Conservation (phyloP, 1,140 invertebrate species). For the Megalonaias nervosa region DNA sequence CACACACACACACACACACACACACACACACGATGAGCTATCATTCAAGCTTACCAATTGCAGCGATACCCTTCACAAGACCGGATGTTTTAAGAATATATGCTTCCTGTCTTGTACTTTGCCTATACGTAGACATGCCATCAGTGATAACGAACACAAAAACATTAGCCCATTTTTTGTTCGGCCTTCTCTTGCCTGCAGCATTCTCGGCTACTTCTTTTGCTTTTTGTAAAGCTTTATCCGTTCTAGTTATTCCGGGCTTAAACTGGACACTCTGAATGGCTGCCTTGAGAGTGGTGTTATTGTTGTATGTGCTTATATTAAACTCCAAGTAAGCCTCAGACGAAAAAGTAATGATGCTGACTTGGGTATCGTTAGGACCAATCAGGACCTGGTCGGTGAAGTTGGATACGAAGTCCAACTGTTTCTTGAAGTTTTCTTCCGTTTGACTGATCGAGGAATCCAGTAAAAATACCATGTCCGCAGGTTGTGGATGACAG, state of each 20-base stretch:
- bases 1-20: too few relatives aligned
- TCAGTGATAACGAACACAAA: slow-evolving; percentile 26
- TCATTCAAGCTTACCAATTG: not conserved
- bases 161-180: slow-evolving; percentile 2
- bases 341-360: slow-evolving; percentile 18
- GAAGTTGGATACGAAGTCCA: slow-evolving; percentile 24
- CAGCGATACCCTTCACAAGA: slow-evolving; percentile 1
- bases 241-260: slow-evolving; percentile 15
- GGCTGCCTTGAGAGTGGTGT: not conserved
- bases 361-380: slow-evolving; percentile 10
- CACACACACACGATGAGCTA: too few relatives aligned
- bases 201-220: too few relatives aligned
- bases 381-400: slow-evolving; percentile 15
- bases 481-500: slow-evolving; percentile 16
- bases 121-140: slow-evolving; percentile 27
- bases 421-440: slow-evolving; percentile 16
- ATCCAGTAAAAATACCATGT: slow-evolving; percentile 25
- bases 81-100: slow-evolving; percentile 35
- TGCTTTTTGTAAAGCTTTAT: slow-evolving; percentile 10
- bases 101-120: slow-evolving; percentile 9
- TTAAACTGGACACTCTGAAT: slow-evolving; percentile 19
- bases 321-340: slow-evolving; percentile 27
- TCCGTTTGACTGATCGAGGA: slow-evolving; percentile 21
- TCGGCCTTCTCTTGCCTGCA: not conserved
- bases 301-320: slow-evolving; percentile 14